Base-by-base conservation (phyloP, 2,113 vertebrate genomes). In the Python bivittatus region DNA sequence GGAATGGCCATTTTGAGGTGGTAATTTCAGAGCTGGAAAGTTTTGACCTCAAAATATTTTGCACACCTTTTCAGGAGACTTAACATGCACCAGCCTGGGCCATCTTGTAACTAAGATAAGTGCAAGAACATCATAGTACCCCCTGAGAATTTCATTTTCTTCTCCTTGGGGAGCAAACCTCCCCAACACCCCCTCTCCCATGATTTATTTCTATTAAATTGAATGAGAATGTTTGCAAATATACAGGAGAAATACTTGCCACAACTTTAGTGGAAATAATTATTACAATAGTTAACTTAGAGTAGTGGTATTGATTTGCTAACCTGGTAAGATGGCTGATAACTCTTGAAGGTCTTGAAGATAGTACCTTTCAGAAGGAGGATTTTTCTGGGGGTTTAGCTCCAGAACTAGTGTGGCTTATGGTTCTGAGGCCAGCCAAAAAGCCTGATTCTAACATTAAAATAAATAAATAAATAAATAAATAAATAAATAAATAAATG, bases 391-490 rank as follows among this genome's bases (percentile, higher is more conserved):
- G 29, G 38, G 38, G 79, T 11, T 48, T 91, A 58, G 23, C 56
- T 1, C n/a, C 1, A 23, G 89, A 83, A 83, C 27, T 33, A 61
- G 13, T 94, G 91, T 42, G 56, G 27, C 27, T 93, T 87, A 95
- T 88, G 90, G 72, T 92, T 8, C 56, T 92, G 12, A 57, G 0
- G 0, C 91, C 94, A 92, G 92, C 88, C 86, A 44, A 93, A 83
- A 90, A 87, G 91, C 94, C 90, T 88, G 64, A 88, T 38, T 42
- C 42, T 61, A 58, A n/a, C n/a, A n/a, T n/a, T n/a, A n/a, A n/a
- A n/a, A n/a, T n/a, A n/a, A n/a, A n/a, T n/a, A n/a, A n/a, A n/a
- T n/a, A n/a, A n/a, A n/a, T n/a, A n/a, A n/a, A n/a, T n/a, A n/a
- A n/a, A n/a, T n/a, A n/a, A n/a, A n/a, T n/a, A 20, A 38, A 79